Evolutionary conservation across 2,797 vertebrate genomes (phyloP), one percentile per base, ranked within the genome.

Genomic region (Poeciliopsis paucimaculata): DNA sequence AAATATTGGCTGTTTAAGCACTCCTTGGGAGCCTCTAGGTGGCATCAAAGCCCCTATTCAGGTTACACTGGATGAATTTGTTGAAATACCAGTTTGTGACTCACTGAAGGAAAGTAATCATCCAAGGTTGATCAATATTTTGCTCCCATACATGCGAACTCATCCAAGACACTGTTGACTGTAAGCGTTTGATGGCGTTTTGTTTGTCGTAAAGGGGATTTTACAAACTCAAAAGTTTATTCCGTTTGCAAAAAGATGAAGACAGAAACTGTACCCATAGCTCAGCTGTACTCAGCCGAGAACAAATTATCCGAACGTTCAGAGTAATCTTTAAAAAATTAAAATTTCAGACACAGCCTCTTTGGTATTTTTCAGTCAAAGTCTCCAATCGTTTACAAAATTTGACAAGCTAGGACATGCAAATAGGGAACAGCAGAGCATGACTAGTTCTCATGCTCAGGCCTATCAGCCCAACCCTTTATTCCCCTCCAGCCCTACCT

Each of bases 371-470:
- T 79, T 55, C 72, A 77, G 76, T 72, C 36, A 70, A 78, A 76
- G 68, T 83, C 47, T 73, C 68, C 76, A 82, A 82, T 91, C 39
- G 85, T 82, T 82, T 91, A 89, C 74, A 79, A 85, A 88, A 84
- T 88, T 81, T 62, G 87, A 92, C 95, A 95, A 94, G 95, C 95
- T 84, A 83, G 87, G 72, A 83, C 95, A 91, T 96, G 95, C 89
- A 94, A 94, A 96, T 94, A 90, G 93, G 92, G 84, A 95, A 93
- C 91, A 82, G 92, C 95, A 93, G 91, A 89, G 86, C 85, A 62
- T 5, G 36, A 78, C 87, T 80, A 80, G 89, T 95, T 95, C 91
- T 94, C 94, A 95, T 93, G 92, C 93, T 91, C 86, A 72, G 92
- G 85, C 91, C 81, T 82, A 92, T 90, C 87, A 85, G 87, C 91